Evolutionary conservation across 2,113 vertebrate genomes (phyloP).

Genomic region (Ophthalmotilapia sp.): DNA sequence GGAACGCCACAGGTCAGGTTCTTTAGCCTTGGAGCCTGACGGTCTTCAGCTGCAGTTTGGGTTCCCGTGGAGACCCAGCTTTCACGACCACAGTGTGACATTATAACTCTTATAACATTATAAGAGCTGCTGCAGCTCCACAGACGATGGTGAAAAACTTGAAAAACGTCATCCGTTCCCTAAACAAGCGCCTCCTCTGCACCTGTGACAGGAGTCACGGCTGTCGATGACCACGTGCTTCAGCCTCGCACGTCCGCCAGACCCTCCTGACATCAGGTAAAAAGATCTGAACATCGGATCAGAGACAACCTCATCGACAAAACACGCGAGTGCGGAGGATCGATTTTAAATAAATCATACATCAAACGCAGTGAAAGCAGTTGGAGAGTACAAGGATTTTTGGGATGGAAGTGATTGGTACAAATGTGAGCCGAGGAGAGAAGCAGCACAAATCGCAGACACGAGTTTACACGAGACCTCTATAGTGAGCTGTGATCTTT

Average conservation of each 20-base stretch:
- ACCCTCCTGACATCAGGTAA: background rate
- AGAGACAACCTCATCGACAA: background rate
- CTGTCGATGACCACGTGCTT: background rate
- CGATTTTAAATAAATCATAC: constrained; percentile 36
- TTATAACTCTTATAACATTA: background rate
- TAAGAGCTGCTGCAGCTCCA: background rate
- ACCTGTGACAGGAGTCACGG: accelerated
- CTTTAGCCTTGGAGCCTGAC: accelerated
- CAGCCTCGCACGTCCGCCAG: background rate
- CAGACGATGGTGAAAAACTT: accelerated
- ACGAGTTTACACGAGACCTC: background rate
- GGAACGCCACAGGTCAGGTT: background rate
- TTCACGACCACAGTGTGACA: background rate
- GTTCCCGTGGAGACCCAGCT: background rate
- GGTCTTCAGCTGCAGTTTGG: background rate
- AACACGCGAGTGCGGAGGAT: background rate
- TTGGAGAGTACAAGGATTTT: constrained; percentile 7
- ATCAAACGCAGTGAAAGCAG: constrained; percentile 14
- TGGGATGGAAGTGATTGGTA: background rate
- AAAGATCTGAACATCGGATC: background rate
- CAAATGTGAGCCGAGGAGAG: constrained; percentile 12
- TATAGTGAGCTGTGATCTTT: background rate
- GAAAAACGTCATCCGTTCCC: background rate
- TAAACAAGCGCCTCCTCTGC: background rate
- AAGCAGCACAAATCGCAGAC: background rate